These are phyloP conservation scores for Papilio gigon DNA, from an alignment of 2,888 invertebrate species.

Conservation along the genomic window DNA sequence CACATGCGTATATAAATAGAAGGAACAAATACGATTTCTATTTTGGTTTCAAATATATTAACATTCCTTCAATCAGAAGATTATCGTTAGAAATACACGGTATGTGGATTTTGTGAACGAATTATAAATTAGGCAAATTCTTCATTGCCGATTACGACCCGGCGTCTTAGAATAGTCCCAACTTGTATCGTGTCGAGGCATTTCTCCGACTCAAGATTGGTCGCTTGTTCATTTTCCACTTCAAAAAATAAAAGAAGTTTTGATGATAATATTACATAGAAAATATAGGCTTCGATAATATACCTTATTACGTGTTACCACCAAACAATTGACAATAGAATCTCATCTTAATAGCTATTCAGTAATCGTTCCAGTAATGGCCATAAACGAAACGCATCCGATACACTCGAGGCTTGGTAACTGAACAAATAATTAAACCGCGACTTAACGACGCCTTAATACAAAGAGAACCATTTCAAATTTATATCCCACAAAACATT, in stretches of 20 bases:
- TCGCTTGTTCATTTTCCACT: too few species aligned
- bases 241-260: too few species aligned
- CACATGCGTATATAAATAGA: constrained; percentile 7
- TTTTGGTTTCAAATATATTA: constrained; percentile 25
- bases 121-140: constrained; percentile 7
- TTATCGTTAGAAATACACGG: constrained; percentile 10
- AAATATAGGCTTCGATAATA: too few species aligned
- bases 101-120: constrained; percentile 1
- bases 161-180: neutral
- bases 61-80: constrained; percentile 20
- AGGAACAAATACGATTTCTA: constrained; percentile 20
- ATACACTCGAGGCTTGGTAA: constrained; percentile 18
- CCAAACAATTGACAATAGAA: neutral
- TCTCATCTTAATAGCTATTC: neutral
- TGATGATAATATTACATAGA: too few species aligned
- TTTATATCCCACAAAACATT: constrained; percentile 29
- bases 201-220: too few species aligned
- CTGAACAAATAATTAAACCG: constrained; percentile 39
- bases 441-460: constrained; percentile 32
- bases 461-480: constrained; percentile 31
- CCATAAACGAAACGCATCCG: constrained; percentile 25
- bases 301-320: too few species aligned
- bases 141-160: neutral
- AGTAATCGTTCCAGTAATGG: neutral
- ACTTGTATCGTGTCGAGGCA: too few species aligned